phyloP scores from a whole-genome alignment of 2,113 vertebrate genomes.

The Sturnus vulgaris region DNA sequence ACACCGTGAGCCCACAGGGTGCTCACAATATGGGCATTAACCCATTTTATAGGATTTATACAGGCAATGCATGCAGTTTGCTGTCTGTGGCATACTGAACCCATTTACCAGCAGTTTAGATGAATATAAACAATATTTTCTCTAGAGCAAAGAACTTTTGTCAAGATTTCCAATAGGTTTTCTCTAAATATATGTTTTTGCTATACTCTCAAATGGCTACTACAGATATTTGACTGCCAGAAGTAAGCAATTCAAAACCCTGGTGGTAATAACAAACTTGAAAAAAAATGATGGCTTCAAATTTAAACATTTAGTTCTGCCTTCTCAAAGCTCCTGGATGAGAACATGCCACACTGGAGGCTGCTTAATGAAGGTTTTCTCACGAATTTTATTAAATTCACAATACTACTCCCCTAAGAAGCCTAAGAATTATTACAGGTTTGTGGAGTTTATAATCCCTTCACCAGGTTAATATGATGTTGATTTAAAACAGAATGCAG shows the following conservation, averaged over 20 bases:
- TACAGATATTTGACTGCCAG: background rate
- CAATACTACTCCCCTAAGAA: background rate
- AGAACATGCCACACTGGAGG: background rate
- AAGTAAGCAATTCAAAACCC: background rate
- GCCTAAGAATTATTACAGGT: background rate
- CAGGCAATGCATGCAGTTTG: background rate
- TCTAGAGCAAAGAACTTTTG: background rate
- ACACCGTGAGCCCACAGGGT: background rate
- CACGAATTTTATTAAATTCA: conserved; percentile 1
- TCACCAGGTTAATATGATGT: background rate
- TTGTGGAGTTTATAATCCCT: background rate
- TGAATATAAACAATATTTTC: background rate
- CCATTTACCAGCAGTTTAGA: background rate
- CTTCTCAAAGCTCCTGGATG: background rate
- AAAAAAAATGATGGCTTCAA: background rate
- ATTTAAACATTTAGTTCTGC: background rate
- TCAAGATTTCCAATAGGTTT: background rate
- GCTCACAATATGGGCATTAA: background rate
- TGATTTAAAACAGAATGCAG: background rate
- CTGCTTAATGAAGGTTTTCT: background rate
- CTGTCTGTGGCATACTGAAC: background rate
- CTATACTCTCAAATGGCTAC: background rate
- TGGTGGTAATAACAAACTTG: background rate
- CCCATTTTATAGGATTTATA: background rate
- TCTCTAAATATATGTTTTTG: background rate